Conservation (phyloP, 2,113 vertebrate species). For the Gymnorhina tibicen region DNA sequence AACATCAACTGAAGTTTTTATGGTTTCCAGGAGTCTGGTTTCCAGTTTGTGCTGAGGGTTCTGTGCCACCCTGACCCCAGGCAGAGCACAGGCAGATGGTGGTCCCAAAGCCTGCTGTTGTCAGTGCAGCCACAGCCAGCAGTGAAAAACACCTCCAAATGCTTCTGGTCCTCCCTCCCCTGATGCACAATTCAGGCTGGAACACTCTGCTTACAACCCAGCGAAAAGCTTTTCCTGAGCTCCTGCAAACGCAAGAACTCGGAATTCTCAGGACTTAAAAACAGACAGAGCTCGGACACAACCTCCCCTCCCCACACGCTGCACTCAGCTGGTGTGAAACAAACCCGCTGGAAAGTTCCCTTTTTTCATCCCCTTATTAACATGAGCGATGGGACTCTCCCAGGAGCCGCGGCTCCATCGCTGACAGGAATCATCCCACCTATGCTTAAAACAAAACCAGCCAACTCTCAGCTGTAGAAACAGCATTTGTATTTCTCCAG, state of each 20-base stretch:
- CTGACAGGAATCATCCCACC: background rate
- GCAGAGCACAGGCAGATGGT: background rate
- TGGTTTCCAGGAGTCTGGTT: background rate
- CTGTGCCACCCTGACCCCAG: background rate
- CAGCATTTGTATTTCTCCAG: constrained; percentile 58
- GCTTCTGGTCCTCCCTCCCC: background rate
- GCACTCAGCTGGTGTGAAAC: background rate
- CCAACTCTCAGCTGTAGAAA: constrained; percentile 55
- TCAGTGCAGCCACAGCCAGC: background rate
- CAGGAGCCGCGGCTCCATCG: background rate
- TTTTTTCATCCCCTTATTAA: background rate
- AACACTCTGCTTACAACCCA: accelerated
- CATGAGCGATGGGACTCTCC: background rate
- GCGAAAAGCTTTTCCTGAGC: background rate
- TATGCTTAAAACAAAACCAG: background rate
- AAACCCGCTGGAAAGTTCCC: background rate
- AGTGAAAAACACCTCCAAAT: background rate
- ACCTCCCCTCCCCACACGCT: background rate
- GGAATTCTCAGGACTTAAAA: background rate
- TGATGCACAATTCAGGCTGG: background rate
- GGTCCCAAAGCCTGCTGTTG: background rate
- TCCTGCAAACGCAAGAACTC: background rate
- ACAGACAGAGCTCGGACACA: background rate
- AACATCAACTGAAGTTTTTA: background rate
- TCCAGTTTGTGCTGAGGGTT: background rate